phyloP scores from a whole-genome alignment of 2,888 invertebrate species.

The Rhorus exstirpatorius region DNA sequence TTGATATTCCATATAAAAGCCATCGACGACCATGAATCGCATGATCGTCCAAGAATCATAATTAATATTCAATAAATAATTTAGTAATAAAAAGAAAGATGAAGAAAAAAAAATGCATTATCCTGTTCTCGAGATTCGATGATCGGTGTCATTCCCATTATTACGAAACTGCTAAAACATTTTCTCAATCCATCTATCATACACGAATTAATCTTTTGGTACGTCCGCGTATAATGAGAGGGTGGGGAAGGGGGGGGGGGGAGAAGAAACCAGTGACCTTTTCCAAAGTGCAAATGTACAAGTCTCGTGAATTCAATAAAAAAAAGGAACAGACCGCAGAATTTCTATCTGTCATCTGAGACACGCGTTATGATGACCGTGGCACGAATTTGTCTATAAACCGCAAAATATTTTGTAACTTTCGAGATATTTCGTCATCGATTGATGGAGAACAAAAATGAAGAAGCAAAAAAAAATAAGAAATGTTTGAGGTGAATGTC shows the following conservation, averaged over 20 bases:
- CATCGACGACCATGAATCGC: conserved; percentile 22
- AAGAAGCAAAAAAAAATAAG: neutral
- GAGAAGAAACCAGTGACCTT: conserved; percentile 58
- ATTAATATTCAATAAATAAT: conserved; percentile 18
- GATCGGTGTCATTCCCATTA: neutral
- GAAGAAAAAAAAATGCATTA: neutral
- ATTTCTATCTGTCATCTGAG: conserved; percentile 8
- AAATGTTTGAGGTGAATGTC: conserved; percentile 14
- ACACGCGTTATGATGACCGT: conserved; percentile 39
- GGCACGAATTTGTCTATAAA: conserved; percentile 47
- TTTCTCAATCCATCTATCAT: conserved; percentile 3
- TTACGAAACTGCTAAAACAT: conserved; percentile 33
- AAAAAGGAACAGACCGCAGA: conserved; percentile 28
- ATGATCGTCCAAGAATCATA: conserved; percentile 6
- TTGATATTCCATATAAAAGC: neutral
- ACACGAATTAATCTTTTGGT: conserved; percentile 8
- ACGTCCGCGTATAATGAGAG: too few species aligned
- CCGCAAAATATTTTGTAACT: conserved; percentile 61
- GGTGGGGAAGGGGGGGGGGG: too few species aligned
- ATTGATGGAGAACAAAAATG: neutral
- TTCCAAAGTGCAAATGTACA: conserved; percentile 60
- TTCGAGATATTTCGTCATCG: conserved; percentile 28
- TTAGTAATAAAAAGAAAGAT: neutral
- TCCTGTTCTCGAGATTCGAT: neutral
- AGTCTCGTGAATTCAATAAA: conserved; percentile 47